These are phyloP conservation scores for Pelosia muscerda DNA, from an alignment of 2,888 invertebrate species.

Conservation along the genomic window DNA sequence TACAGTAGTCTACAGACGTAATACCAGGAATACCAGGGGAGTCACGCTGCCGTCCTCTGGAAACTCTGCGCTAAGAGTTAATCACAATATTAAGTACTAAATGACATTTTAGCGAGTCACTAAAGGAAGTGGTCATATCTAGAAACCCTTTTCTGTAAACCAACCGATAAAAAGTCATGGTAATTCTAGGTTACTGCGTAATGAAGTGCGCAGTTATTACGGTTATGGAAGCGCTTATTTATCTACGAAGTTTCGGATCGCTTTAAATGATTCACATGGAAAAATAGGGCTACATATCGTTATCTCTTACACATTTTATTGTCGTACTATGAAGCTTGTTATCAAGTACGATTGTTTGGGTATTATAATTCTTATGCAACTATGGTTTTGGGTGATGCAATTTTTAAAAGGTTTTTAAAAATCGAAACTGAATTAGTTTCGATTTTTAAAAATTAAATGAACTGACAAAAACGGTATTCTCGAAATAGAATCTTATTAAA, in stretches of 20 bases:
- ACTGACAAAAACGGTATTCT: too few relatives aligned
- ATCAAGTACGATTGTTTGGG: neutral
- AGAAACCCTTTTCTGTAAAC: constrained; percentile 55
- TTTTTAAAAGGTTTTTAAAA: neutral
- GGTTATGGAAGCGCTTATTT: constrained; percentile 43
- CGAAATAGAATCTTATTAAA: too few relatives aligned
- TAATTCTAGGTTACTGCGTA: constrained; percentile 50
- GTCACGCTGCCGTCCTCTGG: too few relatives aligned
- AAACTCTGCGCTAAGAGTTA: constrained; percentile 9
- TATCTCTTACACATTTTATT: neutral
- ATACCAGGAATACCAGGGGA: too few relatives aligned
- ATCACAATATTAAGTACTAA: constrained; percentile 31
- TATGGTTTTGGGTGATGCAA: neutral
- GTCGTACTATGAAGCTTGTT: constrained; percentile 5
- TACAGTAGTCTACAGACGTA: too few relatives aligned
- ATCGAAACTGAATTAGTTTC: too few relatives aligned
- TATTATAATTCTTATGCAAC: neutral
- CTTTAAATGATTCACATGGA: constrained; percentile 27
- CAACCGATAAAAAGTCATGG: constrained; percentile 52
- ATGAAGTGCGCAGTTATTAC: constrained; percentile 44
- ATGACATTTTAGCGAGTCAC: constrained; percentile 53
- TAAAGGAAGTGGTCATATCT: constrained; percentile 53
- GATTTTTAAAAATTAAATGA: too few relatives aligned
- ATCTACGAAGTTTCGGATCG: constrained; percentile 36
- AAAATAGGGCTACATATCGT: constrained; percentile 19